A percentile compares a stretch with the other conserved stretches of the same genome.
These are phyloP conservation scores for Polyploca ridens DNA, from an alignment of 2,888 invertebrate species.

Conservation along the genomic window DNA sequence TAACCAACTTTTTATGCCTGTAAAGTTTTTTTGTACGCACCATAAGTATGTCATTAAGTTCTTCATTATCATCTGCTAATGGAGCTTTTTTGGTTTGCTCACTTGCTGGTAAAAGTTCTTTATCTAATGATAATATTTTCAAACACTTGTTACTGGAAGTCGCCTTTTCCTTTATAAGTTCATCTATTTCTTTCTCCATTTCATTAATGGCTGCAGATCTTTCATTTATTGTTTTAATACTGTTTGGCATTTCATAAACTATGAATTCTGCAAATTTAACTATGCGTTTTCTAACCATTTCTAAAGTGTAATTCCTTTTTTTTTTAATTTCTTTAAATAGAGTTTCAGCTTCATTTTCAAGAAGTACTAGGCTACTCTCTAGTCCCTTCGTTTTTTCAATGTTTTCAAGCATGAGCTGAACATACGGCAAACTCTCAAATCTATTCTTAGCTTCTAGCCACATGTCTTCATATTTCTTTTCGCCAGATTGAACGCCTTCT, in stretches of 20 bases:
- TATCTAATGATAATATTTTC: background rate
- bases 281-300: slow-evolving; percentile 49
- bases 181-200: slow-evolving; percentile 40
- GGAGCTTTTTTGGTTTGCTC: background rate
- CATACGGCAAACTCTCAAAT: slow-evolving; percentile 65
- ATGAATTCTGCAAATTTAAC: slow-evolving; percentile 63
- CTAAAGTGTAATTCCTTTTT: slow-evolving; percentile 40
- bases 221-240: slow-evolving; percentile 42
- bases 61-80: background rate
- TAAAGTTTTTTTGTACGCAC: background rate
- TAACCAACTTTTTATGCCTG: no score
- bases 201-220: slow-evolving; percentile 42
- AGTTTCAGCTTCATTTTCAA: slow-evolving; percentile 44
- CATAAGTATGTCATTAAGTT: background rate
- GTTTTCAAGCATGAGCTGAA: slow-evolving; percentile 54
- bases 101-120: background rate
- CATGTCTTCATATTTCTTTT: slow-evolving; percentile 64
- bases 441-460: slow-evolving; percentile 62
- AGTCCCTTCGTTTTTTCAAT: slow-evolving; percentile 42
- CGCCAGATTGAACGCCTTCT: slow-evolving; percentile 51
- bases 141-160: background rate
- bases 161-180: slow-evolving; percentile 21
- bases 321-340: slow-evolving; percentile 45
- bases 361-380: slow-evolving; percentile 40
- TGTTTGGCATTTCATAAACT: slow-evolving; percentile 51